Evolutionary conservation across 2,888 invertebrate species (phyloP), one percentile per base, ranked within the genome.

Genomic region (Beris morrisii): DNA sequence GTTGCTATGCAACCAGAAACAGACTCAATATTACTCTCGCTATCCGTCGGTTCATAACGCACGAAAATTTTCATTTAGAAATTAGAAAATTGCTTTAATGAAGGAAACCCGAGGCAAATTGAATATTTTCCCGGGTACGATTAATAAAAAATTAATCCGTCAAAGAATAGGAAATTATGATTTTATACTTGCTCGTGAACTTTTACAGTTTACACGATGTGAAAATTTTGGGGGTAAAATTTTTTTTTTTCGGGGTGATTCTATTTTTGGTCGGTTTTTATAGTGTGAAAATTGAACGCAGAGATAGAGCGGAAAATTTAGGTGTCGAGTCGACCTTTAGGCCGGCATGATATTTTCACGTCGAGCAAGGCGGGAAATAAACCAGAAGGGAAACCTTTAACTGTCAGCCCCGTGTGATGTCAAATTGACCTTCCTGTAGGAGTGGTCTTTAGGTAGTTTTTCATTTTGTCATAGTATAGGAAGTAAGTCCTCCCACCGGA

Each of bases 11-110:
- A 50, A 61, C 52, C 12, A n/a, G 22, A 52, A 61, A 28, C 32
- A 22, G 38, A 38, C 38, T 31, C 31, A 38, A 9, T 32, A 32
- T 38, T 9, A 7, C 38, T 38, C 38, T 38, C 38, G 9, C 38
- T 38, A 38, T 38, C 38, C 59, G n/a, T 12, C 9, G 15, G 46
- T 59, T 13, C 50, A 48, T 52, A 52, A 12, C 50, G 61, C 11
- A 50, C 38, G 22, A 61, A 61, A 22, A 52, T 61, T 61, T 61
- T 61, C 61, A 61, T 61, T 44, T n/a, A 52, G 61, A 61, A 61
- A 61, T 61, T 61, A 61, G 59, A 52, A 61, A 61, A 52, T 61
- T 52, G 50, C 38, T 32, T 31, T 59, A 59, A 59, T 61, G 52
- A 61, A 61, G 38, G 50, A 31, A 61, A 50, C 38, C 22, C 22